Percentiles rank a stretch among this genome's conserved stretches.
phyloP scores from a whole-genome alignment of 2,113 vertebrate genomes.

The Octodon degus region DNA sequence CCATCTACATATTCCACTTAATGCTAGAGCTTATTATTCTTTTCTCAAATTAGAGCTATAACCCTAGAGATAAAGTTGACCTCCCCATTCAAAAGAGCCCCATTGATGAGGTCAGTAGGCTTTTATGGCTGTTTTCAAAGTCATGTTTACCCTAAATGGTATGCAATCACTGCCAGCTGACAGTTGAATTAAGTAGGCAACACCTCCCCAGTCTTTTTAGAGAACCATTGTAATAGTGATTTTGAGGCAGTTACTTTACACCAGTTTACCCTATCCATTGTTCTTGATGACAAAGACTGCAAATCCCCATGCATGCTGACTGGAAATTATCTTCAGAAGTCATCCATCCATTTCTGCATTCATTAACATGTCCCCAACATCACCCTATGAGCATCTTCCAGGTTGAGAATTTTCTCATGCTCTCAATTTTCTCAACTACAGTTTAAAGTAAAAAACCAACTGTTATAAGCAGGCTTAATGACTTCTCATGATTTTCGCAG shows the following conservation, averaged over 20 bases:
- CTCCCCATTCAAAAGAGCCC: not conserved
- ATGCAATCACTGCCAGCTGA: not conserved
- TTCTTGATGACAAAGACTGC: not conserved
- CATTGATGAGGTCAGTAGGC: not conserved
- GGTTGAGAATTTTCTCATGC: not conserved
- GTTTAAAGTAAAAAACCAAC: not conserved
- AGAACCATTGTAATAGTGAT: not conserved
- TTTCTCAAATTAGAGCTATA: not conserved
- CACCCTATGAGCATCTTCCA: not conserved
- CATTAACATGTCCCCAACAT: not conserved
- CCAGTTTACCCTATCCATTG: not conserved
- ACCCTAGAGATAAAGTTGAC: not conserved
- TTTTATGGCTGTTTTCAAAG: not conserved
- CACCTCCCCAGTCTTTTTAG: not conserved
- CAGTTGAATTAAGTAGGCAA: not conserved
- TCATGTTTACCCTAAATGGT: not conserved
- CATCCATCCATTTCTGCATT: not conserved
- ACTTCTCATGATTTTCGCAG: not conserved
- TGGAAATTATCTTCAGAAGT: constrained; percentile 24
- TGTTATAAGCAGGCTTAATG: not conserved
- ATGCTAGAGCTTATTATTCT: not conserved
- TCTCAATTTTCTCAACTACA: not conserved
- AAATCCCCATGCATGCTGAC: not conserved
- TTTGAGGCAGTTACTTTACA: not conserved
- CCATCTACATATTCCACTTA: not conserved